Evolutionary conservation across 53 echinoderm and acorn worm species (phyloP), one percentile per base, ranked within the genome.

Genomic region (Stichopus horrens): DNA sequence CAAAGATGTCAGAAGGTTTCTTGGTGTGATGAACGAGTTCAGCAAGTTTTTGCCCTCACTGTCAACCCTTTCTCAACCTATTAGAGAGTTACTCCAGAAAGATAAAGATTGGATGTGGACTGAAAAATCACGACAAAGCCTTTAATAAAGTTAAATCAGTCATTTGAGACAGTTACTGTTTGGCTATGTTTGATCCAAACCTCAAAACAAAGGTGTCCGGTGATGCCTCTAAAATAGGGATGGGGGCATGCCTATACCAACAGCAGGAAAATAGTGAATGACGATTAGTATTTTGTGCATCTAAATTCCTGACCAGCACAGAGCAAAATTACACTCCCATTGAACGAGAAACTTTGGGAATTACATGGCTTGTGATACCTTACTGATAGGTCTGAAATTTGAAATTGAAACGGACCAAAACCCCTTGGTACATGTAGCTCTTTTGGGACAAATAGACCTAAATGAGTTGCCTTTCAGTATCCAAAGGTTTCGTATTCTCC

Each of bases 401-500:
- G 21, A 59, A 85, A 13, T 63, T 60, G 51, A 85, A 66, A 85
- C 60, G 63, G 67, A 66, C 65, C 85, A 85, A 23, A 85, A 85
- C 58, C 85, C 85, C 23, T 65, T 85, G 13, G 79, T 94, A n/a
- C n/a, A n/a, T n/a, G n/a, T n/a, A n/a, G n/a, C n/a, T n/a, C n/a
- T n/a, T n/a, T n/a, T n/a, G 51, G 77, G 81, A 57, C 74, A 76
- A 57, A 94, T 82, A 54, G 89, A 86, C 11, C 68, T 94, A 13
- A 71, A 59, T 58, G 89, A 91, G 55, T 57, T 91, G 16, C 95
- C 91, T 6, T 71, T 83, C 22, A 80, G 90, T 52, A 91, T 90
- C 71, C 91, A 89, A 74, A 86, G n/a, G 91, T n/a, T 94, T 94
- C n/a, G n/a, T n/a, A 88, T 94, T 74, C 77, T 83, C 68, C 74